Conservation (phyloP, 2,113 vertebrate genomes). For the Aviceda subcristata region DNA sequence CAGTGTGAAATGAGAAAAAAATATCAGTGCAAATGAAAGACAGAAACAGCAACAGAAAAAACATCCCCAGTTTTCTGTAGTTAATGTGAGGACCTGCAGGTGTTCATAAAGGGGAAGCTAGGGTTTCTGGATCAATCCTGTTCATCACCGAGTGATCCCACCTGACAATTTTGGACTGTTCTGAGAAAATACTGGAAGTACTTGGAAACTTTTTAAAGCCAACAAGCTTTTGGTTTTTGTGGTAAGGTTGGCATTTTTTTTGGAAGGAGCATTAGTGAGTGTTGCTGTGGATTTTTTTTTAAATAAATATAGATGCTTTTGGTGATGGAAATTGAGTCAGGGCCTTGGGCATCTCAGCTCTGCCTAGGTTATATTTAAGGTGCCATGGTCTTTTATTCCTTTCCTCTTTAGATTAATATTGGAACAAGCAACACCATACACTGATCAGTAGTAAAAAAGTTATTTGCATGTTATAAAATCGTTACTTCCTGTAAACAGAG, state of each 20-base stretch:
- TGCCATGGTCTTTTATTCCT: neutral
- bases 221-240: neutral
- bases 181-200: neutral
- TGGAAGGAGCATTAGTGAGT: fast-evolving
- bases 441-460: neutral
- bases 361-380: neutral
- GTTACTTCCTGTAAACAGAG: neutral
- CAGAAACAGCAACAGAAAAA: neutral
- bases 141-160: neutral
- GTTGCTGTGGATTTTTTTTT: neutral
- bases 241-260: neutral
- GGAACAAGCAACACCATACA: neutral
- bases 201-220: neutral
- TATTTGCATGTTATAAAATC: neutral
- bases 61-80: neutral
- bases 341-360: neutral
- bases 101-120: neutral
- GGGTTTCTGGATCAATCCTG: neutral
- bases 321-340: neutral
- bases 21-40: neutral
- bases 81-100: neutral
- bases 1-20: neutral
- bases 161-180: neutral
- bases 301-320: neutral
- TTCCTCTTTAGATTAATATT: neutral